These are phyloP conservation scores for Serinus canaria DNA, from an alignment of 2,113 vertebrate genomes.

Conservation along the genomic window DNA sequence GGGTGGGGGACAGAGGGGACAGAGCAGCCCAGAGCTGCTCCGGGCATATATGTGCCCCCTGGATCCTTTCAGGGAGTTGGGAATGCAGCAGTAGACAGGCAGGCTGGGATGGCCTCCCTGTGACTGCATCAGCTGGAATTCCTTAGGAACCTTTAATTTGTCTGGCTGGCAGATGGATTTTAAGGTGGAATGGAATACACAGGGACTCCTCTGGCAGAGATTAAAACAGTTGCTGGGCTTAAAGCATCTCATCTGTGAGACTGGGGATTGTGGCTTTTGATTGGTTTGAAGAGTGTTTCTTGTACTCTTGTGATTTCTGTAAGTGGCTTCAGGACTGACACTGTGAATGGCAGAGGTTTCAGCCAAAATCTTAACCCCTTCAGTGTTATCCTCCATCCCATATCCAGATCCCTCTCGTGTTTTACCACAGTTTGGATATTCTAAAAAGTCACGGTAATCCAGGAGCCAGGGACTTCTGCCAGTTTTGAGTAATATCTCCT, in stretches of 20 bases:
- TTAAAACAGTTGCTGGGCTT: neutral
- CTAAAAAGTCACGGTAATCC: neutral
- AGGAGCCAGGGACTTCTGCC: neutral
- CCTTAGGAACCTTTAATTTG: neutral
- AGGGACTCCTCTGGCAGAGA: neutral
- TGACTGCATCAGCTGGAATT: neutral
- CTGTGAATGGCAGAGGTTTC: neutral
- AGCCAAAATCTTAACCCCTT: neutral
- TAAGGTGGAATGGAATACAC: neutral
- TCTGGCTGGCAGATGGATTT: neutral
- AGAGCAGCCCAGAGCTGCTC: neutral
- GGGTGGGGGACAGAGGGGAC: neutral
- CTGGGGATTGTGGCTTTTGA: neutral
- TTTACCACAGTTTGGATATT: neutral
- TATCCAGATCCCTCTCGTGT: neutral
- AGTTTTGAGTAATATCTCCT: neutral
- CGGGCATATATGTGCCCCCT: fast-evolving
- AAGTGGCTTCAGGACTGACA: neutral
- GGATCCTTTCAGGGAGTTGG: neutral
- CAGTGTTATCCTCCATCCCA: neutral
- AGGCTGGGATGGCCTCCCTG: neutral
- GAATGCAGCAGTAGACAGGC: neutral
- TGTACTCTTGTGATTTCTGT: neutral
- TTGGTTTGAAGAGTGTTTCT: neutral
- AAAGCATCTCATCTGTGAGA: neutral